These are phyloP conservation scores for Neoniphon sammara DNA, from an alignment of 2,797 vertebrate species.

Conservation along the genomic window DNA sequence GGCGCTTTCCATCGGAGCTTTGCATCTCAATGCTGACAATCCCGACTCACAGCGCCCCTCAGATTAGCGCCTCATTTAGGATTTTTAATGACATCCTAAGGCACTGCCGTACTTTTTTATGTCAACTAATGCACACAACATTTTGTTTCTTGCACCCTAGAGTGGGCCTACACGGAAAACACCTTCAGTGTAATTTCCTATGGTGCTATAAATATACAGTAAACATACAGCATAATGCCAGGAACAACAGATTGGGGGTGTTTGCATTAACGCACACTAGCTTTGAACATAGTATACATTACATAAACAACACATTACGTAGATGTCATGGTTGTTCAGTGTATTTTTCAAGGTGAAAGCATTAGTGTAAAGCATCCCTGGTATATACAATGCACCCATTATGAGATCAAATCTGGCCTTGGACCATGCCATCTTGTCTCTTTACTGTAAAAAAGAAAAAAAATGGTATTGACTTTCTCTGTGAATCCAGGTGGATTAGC, in stretches of 20 bases:
- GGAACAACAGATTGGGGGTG: neutral
- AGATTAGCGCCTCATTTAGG: constrained; percentile 75
- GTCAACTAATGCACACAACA: constrained; percentile 32
- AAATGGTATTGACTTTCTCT: no score
- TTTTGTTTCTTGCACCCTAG: constrained; percentile 26
- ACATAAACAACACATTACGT: no score
- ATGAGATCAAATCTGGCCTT: no score
- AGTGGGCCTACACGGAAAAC: neutral
- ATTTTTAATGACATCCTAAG: constrained; percentile 68
- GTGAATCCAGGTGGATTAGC: no score
- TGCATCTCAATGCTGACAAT: constrained; percentile 72
- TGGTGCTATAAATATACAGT: neutral
- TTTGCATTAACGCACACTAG: no score
- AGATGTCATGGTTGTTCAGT: no score
- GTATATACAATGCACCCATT: no score
- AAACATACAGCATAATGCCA: neutral
- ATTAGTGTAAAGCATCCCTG: no score
- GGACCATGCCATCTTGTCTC: no score
- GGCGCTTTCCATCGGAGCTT: constrained; percentile 64
- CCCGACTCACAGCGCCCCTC: constrained; percentile 26
- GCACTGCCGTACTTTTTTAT: constrained; percentile 20
- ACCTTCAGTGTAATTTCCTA: neutral
- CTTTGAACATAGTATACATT: no score
- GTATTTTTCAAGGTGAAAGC: no score
- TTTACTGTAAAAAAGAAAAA: no score